A percentile compares a stretch with the other conserved stretches of the same genome.
These are phyloP conservation scores for Peucedramus taeniatus DNA, from an alignment of 2,113 vertebrate genomes.

Conservation along the genomic window DNA sequence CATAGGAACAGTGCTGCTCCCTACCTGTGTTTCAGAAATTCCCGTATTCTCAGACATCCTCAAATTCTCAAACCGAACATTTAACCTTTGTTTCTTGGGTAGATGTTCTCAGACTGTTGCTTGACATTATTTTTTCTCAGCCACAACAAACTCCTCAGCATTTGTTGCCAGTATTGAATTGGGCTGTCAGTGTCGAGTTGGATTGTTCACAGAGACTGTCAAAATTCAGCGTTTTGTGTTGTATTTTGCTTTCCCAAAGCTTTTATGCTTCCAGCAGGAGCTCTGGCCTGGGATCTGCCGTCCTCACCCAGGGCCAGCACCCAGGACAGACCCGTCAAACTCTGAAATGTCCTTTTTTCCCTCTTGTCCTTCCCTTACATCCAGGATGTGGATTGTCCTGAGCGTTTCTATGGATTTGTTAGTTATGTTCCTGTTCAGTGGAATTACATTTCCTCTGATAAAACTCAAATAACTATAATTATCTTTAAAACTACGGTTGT, in stretches of 20 bases:
- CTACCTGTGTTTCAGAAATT: fast-evolving
- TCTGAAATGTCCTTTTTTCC: neutral
- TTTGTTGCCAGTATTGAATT: fast-evolving
- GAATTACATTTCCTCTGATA: neutral
- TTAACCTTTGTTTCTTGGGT: neutral
- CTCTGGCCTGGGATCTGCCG: fast-evolving
- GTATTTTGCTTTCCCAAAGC: neutral
- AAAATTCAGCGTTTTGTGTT: neutral
- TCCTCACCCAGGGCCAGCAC: neutral
- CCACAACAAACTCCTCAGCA: fast-evolving
- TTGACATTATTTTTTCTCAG: neutral
- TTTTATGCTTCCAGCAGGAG: neutral
- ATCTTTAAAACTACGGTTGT: neutral
- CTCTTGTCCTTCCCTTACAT: neutral
- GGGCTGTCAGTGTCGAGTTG: fast-evolving
- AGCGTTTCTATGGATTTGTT: neutral
- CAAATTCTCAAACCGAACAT: fast-evolving
- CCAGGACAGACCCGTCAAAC: neutral
- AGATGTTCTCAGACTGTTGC: no score
- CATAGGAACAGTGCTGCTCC: fast-evolving
- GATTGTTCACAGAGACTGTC: fast-evolving
- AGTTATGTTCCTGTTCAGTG: neutral
- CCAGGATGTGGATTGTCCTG: neutral
- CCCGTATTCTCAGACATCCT: fast-evolving
- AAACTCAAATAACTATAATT: neutral